Conservation (phyloP, 1,140 invertebrate species). For the Lycorma delicatula region DNA sequence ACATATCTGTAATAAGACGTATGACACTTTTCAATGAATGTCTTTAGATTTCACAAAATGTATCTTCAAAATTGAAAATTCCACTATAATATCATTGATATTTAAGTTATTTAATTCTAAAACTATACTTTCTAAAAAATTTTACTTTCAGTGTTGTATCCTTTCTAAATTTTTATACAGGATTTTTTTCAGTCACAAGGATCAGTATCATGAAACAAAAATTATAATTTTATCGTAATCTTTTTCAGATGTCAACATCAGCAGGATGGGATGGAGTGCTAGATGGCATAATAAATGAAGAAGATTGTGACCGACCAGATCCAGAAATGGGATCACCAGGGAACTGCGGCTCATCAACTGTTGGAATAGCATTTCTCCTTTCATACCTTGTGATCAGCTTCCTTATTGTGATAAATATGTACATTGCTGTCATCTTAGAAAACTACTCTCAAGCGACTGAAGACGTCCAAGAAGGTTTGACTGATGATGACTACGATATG, state of each 20-base stretch:
- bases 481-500: conserved; percentile 99
- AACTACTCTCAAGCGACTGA: conserved; percentile 97
- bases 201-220: background rate
- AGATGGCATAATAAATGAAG: conserved; percentile 91
- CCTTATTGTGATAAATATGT: conserved; percentile 98
- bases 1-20: too few relatives aligned
- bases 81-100: too few relatives aligned
- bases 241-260: conserved; percentile 87
- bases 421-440: conserved; percentile 97
- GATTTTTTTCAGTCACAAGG: background rate
- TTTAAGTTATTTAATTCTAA: too few relatives aligned
- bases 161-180: background rate
- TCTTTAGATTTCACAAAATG: too few relatives aligned
- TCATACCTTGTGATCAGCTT: conserved; percentile 97
- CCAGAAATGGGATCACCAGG: conserved; percentile 79
- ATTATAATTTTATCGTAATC: background rate
- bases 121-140: too few relatives aligned
- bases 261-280: conserved; percentile 95
- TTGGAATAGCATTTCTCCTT: conserved; percentile 89
- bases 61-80: too few relatives aligned
- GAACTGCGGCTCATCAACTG: conserved; percentile 84
- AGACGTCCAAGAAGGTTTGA: conserved; percentile 96
- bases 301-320: conserved; percentile 79
- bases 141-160: background rate
- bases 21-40: too few relatives aligned